Evolutionary conservation across 2,888 invertebrate species (phyloP).

Genomic region (Subacronicta megacephala): DNA sequence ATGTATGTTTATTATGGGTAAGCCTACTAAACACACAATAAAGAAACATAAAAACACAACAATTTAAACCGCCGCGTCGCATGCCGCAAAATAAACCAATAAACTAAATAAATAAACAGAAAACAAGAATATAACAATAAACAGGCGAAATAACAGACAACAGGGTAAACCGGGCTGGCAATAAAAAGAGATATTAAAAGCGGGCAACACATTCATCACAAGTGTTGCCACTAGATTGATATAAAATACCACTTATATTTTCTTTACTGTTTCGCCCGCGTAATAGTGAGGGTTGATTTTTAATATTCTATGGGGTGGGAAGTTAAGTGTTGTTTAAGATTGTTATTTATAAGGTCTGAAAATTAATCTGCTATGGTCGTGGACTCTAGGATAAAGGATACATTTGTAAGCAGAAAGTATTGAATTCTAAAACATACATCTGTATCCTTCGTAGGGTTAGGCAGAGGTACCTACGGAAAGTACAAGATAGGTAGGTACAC

Average conservation of each 20-base stretch:
- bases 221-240: conserved; percentile 72
- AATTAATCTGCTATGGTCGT: too few species aligned
- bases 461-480: too few species aligned
- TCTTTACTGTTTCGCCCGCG: conserved; percentile 53
- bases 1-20: too few species aligned
- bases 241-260: conserved; percentile 69
- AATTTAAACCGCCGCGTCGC: background rate
- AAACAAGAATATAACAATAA: conserved; percentile 56
- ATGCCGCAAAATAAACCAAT: conserved; percentile 19
- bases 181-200: conserved; percentile 77
- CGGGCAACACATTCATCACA: conserved; percentile 70
- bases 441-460: too few species aligned
- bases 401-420: too few species aligned
- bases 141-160: conserved; percentile 44
- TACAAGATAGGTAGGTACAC: too few species aligned
- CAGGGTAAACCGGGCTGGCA: conserved; percentile 56
- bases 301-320: conserved; percentile 49
- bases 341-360: too few species aligned
- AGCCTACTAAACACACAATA: too few species aligned
- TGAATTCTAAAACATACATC: too few species aligned
- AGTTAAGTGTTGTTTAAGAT: conserved; percentile 16
- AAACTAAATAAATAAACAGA: conserved; percentile 39
- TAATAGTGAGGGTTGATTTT: conserved; percentile 48
- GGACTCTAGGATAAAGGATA: too few species aligned
- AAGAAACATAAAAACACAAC: conserved; percentile 2